Evolutionary conservation across 2,888 invertebrate species (phyloP).

Genomic region (Archips crataeganus): DNA sequence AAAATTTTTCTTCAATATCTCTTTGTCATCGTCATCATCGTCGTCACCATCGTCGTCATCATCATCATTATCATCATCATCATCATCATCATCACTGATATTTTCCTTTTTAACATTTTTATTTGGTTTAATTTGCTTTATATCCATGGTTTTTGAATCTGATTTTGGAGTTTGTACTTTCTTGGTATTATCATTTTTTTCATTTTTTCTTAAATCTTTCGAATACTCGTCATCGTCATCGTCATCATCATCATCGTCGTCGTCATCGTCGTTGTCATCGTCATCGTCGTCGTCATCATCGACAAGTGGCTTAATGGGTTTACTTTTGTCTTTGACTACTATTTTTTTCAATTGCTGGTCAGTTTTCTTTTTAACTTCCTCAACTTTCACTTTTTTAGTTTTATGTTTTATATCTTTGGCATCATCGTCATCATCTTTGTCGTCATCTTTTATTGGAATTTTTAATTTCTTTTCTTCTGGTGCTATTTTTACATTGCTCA

Average conservation of each 20-base stretch:
- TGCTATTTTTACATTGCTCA: slow-evolving; percentile 34
- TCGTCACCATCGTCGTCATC: slow-evolving; percentile 41
- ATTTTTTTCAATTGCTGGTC: slow-evolving; percentile 32
- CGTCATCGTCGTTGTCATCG: slow-evolving; percentile 46
- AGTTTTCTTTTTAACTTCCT: slow-evolving; percentile 7
- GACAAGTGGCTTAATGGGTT: slow-evolving; percentile 12
- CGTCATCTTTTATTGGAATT: slow-evolving; percentile 42
- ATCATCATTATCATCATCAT: slow-evolving; percentile 36
- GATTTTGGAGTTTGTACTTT: neutral
- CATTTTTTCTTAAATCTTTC: slow-evolving; percentile 36
- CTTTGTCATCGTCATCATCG: slow-evolving; percentile 31
- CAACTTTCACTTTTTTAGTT: slow-evolving; percentile 10
- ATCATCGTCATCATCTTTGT: slow-evolving; percentile 50
- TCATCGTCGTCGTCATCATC: slow-evolving; percentile 21
- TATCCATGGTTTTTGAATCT: slow-evolving; percentile 18
- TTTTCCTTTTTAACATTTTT: neutral
- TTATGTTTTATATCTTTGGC: slow-evolving; percentile 1
- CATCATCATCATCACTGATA: slow-evolving; percentile 10
- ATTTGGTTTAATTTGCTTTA: slow-evolving; percentile 28
- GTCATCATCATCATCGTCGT: slow-evolving; percentile 48
- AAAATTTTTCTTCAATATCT: slow-evolving; percentile 46
- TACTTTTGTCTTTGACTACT: slow-evolving; percentile 23
- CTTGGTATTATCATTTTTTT: slow-evolving; percentile 13
- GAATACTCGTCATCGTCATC: slow-evolving; percentile 46
- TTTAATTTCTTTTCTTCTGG: slow-evolving; percentile 34